Percentiles rank a stretch among this genome's conserved stretches.
Conservation (phyloP, 2,888 invertebrate species). For the Erebia epiphron region DNA sequence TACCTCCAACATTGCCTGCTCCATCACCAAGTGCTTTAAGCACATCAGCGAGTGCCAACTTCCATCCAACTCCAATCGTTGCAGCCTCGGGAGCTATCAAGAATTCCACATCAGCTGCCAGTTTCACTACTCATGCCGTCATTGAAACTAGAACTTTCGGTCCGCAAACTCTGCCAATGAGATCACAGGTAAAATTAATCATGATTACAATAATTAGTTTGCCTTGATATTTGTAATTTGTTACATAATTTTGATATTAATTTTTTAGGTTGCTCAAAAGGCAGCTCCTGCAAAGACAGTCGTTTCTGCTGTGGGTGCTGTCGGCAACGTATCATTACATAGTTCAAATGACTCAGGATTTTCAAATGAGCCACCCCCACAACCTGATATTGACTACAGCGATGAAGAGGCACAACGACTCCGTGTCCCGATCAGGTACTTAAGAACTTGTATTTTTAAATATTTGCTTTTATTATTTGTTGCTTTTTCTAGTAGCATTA, state of each 20-base stretch:
- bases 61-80: conserved; percentile 71
- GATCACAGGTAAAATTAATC: conserved; percentile 65
- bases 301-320: conserved; percentile 76
- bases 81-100: conserved; percentile 71
- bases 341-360: conserved; percentile 97
- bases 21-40: conserved; percentile 86
- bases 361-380: conserved; percentile 93
- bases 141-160: conserved; percentile 77
- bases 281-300: conserved; percentile 75
- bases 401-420: conserved; percentile 90
- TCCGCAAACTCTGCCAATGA: conserved; percentile 76
- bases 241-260: background rate
- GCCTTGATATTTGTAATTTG: background rate
- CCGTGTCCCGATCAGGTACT: conserved; percentile 85
- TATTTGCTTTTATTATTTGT: conserved; percentile 34
- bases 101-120: conserved; percentile 84
- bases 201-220: conserved; percentile 7
- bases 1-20: conserved; percentile 88
- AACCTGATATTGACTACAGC: conserved; percentile 95
- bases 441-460: conserved; percentile 21
- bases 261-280: conserved; percentile 67
- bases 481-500: conserved; percentile 38
- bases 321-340: conserved; percentile 90
- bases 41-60: conserved; percentile 86
- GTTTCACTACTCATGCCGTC: conserved; percentile 79